phyloP scores from a whole-genome alignment of 1,140 invertebrate genomes.

The Cydia splendana region DNA sequence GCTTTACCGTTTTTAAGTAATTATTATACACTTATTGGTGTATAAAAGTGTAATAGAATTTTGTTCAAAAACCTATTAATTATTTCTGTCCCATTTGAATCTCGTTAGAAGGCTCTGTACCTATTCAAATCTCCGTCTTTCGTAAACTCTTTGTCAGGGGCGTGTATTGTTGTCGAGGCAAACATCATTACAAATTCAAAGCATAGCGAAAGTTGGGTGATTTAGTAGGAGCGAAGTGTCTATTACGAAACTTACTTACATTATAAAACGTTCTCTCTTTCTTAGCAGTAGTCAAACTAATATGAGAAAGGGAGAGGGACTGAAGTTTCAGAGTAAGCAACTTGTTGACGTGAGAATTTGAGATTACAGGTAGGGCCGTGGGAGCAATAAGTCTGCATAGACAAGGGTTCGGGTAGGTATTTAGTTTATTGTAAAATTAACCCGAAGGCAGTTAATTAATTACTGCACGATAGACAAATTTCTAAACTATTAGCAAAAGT shows the following conservation, averaged over 20 bases:
- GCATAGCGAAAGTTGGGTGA: conserved; percentile 1
- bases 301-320: not conserved
- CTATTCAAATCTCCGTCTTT: conserved; percentile 5
- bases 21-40: no score
- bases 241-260: not conserved
- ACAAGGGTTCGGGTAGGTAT: not conserved
- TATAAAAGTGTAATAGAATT: no score
- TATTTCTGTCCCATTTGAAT: not conserved
- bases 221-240: not conserved
- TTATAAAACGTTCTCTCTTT: not conserved
- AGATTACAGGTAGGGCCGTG: not conserved
- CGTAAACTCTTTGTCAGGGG: not conserved
- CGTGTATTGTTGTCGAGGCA: not conserved
- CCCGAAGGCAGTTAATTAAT: not conserved
- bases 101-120: not conserved
- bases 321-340: not conserved
- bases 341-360: not conserved
- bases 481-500: not conserved
- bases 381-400: not conserved
- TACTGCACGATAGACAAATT: not conserved
- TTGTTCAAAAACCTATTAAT: no score
- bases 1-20: no score
- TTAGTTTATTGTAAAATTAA: not conserved
- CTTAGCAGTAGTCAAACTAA: not conserved
- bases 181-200: conserved; percentile 20